Evolutionary conservation across 2,113 vertebrate genomes (phyloP).

Genomic region (Danio rerio): GRCz12tu NC_133184.1:30960001-30960500

Average conservation of each 20-base stretch:
- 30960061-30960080: not conserved
- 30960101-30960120: not conserved
- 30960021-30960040: not conserved
- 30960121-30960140: not conserved
- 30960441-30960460: not conserved
- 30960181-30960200: not conserved
- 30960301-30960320: slow-evolving; percentile 5
- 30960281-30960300: not conserved
- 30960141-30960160: not conserved
- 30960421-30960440: slow-evolving; percentile 3
- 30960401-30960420: not conserved
- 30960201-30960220: not conserved
- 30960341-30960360: not conserved
- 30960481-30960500: not conserved
- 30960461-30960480: not conserved
- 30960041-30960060: not conserved
- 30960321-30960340: slow-evolving; percentile 1
- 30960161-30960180: not conserved
- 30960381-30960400: not conserved
- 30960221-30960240: not conserved
- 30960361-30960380: not conserved
- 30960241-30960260: not conserved
- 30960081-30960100: not conserved
- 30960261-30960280: slow-evolving; percentile 10
- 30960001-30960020: not conserved